Conservation (phyloP, 2,113 vertebrate species). For the Gymnorhina tibicen region DNA sequence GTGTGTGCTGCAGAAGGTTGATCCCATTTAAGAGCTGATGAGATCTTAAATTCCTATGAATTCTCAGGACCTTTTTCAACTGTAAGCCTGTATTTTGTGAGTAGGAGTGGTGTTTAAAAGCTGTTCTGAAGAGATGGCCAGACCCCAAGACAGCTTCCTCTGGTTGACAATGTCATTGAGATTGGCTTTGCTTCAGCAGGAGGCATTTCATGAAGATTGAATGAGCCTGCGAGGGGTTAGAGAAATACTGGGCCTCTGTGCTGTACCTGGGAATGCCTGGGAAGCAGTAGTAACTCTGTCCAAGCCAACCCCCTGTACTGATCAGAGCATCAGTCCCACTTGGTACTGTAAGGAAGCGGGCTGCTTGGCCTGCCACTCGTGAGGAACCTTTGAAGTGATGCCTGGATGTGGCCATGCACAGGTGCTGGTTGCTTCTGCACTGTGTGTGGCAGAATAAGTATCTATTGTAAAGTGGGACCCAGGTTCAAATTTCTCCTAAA, state of each 20-base stretch:
- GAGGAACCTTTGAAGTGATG: not conserved
- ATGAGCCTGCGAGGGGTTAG: not conserved
- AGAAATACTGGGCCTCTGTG: not conserved
- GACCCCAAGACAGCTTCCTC: not conserved
- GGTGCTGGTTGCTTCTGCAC: not conserved
- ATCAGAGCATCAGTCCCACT: not conserved
- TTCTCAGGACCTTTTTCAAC: slow-evolving; percentile 3
- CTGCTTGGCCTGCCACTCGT: not conserved
- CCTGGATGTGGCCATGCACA: rapidly evolving
- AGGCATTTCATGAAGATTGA: not conserved
- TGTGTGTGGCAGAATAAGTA: not conserved
- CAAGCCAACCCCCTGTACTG: not conserved
- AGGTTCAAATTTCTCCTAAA: not conserved
- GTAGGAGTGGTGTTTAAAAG: not conserved
- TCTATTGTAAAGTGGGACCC: not conserved
- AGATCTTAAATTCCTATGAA: not conserved
- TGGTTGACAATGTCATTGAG: not conserved
- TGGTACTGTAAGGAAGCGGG: not conserved
- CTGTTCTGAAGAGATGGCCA: not conserved
- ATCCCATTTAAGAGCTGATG: not conserved
- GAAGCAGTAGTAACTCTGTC: not conserved
- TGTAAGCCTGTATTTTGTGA: not conserved
- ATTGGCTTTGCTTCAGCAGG: not conserved
- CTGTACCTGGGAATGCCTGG: not conserved
- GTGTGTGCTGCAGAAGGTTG: not conserved